Percentiles rank a stretch among this genome's conserved stretches.
These are phyloP conservation scores for Catagonus wagneri DNA, from an alignment of 2,113 vertebrate species.

Conservation along the genomic window DNA sequence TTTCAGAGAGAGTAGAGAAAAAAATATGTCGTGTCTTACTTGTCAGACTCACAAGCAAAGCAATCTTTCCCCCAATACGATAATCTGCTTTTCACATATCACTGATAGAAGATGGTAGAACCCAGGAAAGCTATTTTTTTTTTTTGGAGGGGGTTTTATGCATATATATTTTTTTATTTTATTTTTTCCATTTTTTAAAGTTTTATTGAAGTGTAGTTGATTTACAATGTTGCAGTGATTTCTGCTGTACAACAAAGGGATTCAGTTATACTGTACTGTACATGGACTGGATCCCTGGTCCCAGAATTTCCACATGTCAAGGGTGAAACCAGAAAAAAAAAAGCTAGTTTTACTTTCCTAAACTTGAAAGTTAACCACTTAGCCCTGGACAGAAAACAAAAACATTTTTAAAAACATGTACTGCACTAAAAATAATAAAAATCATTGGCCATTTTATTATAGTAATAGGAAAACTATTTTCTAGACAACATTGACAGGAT, in stretches of 20 bases:
- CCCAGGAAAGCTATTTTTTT: neutral
- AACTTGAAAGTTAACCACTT: neutral
- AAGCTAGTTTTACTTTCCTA: neutral
- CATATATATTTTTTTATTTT: no score
- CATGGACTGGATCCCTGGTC: no score
- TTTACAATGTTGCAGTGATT: no score
- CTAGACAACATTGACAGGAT: neutral
- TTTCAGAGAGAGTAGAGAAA: neutral
- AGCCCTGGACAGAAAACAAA: neutral
- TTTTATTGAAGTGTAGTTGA: no score
- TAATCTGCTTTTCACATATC: neutral
- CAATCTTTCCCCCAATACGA: accelerated
- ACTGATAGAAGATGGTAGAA: no score
- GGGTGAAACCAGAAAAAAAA: no score
- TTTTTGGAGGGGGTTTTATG: no score
- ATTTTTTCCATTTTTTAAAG: no score
- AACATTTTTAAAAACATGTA: neutral
- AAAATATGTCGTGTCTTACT: neutral
- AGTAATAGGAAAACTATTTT: neutral
- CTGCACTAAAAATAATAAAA: neutral
- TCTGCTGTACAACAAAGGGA: no score
- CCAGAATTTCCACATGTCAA: no score
- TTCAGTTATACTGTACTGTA: no score
- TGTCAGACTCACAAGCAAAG: neutral
- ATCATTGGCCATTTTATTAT: neutral